A percentile compares a stretch with the other conserved stretches of the same genome.
phyloP scores from a whole-genome alignment of 2,888 invertebrate genomes.

The Merodon equestris region DNA sequence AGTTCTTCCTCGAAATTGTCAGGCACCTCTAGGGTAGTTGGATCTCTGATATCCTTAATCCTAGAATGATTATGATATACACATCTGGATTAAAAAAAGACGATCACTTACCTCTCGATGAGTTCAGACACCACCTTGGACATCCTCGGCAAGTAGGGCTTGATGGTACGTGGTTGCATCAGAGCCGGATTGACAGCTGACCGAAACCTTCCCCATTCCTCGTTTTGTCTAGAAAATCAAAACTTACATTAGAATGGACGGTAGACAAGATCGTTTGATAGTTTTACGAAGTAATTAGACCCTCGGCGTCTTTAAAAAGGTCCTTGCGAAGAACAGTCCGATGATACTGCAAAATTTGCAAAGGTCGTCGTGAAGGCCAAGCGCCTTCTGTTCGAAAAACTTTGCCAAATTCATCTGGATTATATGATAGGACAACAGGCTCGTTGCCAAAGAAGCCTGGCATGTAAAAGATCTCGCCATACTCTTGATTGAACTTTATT shows the following conservation, averaged over 20 bases:
- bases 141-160: conserved; percentile 78
- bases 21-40: conserved; percentile 75
- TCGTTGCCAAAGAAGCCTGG: not conserved
- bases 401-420: conserved; percentile 78
- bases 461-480: not conserved
- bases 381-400: conserved; percentile 72
- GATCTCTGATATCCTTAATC: conserved; percentile 74
- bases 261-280: not conserved
- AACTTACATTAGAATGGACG: not conserved
- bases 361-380: not conserved
- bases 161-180: conserved; percentile 81
- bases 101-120: not conserved
- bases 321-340: not conserved
- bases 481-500: not conserved
- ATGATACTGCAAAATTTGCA: not conserved
- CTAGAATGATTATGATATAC: conserved; percentile 67
- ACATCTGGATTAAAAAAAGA: not conserved
- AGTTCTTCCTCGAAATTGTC: conserved; percentile 80
- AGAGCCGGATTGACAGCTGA: conserved; percentile 83
- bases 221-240: conserved; percentile 79
- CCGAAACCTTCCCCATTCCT: conserved; percentile 83
- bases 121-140: not conserved
- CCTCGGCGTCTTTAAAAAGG: not conserved
- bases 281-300: not conserved
- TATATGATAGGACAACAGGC: not conserved